Base-by-base conservation (phyloP, 2,797 vertebrate species). In the Ammospiza maritima region DNA sequence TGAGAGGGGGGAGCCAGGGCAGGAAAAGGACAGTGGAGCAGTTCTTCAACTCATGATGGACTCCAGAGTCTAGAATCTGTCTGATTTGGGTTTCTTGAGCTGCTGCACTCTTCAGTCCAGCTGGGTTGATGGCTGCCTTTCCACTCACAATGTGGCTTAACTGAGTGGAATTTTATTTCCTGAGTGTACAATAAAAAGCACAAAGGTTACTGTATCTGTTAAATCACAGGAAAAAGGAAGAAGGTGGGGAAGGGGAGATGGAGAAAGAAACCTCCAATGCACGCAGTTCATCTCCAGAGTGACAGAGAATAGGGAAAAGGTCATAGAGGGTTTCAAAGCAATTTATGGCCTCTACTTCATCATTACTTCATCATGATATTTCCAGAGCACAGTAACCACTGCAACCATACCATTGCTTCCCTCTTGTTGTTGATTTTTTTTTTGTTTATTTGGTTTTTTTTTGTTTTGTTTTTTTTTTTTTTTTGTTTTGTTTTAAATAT, bases 121-220 rank as follows among this genome's bases (percentile, higher is more conserved):
- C 83, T 80, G 88, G 91, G 75, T 62, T 96, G 91, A 94, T 8
- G 4, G 44, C 54, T 72, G 85, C 51, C 74, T 93, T 97, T 88
- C 70, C 67, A 83, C 73, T 94, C 69, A 65, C 85, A 80, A 13
- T 44, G 40, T 91, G 72, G 72, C 80, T 96, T 94, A 97, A 94
- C 91, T 89, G 89, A 87, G 88, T 87, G 85, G 91, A 93, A 85
- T 92, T 95, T 97, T 94, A 90, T 97, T 96, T 97, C 82, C 85
- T 85, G 75, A 89, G 67, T 79, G 81, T 54, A 95, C 80, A 95
- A 89, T 96, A 77, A 96, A 95, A 95, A 94, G 91, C 89, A 92
- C 89, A 96, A 96, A 97, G 91, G 87, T 96, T 95, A 90, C 84
- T 10, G 51, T 38, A 83, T 79, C 58, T 81, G 70, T 92, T 96